phyloP scores from a whole-genome alignment of 2,888 invertebrate species.

The Anagyrus pseudococci region DNA sequence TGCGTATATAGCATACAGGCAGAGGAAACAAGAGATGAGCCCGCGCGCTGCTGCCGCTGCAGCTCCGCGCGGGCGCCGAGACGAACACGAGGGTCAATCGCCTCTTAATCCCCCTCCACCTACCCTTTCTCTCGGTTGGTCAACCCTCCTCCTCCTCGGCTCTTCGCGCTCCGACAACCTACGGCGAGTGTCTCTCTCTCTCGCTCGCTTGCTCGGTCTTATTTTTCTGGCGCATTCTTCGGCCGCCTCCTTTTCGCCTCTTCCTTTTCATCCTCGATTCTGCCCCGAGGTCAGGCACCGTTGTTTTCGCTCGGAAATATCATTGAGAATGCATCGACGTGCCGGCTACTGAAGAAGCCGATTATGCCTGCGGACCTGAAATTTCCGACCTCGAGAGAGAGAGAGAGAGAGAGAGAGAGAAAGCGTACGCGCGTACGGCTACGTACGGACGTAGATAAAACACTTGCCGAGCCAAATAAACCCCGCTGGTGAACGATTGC shows the following conservation, averaged over 20 bases:
- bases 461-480: too few species aligned
- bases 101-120: slow-evolving; percentile 47
- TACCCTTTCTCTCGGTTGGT: slow-evolving; percentile 15
- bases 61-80: too few species aligned
- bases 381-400: too few species aligned
- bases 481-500: too few species aligned
- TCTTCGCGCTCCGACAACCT: neutral
- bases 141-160: slow-evolving; percentile 1
- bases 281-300: slow-evolving; percentile 43
- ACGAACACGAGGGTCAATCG: slow-evolving; percentile 60
- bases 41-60: too few species aligned
- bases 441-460: too few species aligned
- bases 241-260: slow-evolving; percentile 3
- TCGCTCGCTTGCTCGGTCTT: slow-evolving; percentile 34
- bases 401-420: too few species aligned
- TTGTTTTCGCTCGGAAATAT: slow-evolving; percentile 44
- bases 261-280: slow-evolving; percentile 31
- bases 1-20: too few species aligned
- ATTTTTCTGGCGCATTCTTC: slow-evolving; percentile 34
- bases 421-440: too few species aligned
- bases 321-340: slow-evolving; percentile 34
- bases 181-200: slow-evolving; percentile 29
- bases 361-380: neutral
- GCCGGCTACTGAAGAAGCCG: slow-evolving; percentile 34
- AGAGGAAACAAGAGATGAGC: too few species aligned